Evolutionary conservation across 2,113 vertebrate genomes (phyloP), one percentile per base, ranked within the genome.

Genomic region (Scomber colias): DNA sequence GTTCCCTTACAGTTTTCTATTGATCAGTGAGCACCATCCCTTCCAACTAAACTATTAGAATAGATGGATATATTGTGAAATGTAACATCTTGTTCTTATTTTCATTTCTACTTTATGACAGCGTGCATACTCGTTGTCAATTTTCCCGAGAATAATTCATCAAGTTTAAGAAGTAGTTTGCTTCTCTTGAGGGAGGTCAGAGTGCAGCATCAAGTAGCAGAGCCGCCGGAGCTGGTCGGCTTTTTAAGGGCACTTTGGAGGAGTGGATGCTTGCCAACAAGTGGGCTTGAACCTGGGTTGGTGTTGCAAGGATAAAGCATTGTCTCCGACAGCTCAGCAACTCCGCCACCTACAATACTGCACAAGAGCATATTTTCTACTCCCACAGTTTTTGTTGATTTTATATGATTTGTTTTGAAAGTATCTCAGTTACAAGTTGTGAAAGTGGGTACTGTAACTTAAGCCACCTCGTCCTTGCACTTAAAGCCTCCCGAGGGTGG

Each of bases 261-360:
- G 56, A 56, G 48, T 69, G 27, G 64, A 35, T 17, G 50, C 17
- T 71, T 63, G 84, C 87, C 79, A 77, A 56, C 40, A 30, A 64
- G 77, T 90, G 65, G 77, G 80, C 24, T 73, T 30, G 46, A 74
- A 45, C 59, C 19, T 31, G 19, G 35, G 24, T 64, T 40, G 35
- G 7, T 40, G 35, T 35, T 9, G 30, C 61, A 55, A 63, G 53
- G 35, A 71, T 68, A 71, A 75, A 56, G 74, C 69, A 40, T 81
- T 24, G 67, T 71, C 67, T 77, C 68, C 66, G 21, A 79, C 49
- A 56, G 46, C 30, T 68, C 3, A 16, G 67, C 56, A 53, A 24
- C 57, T 67, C 55, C 11, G 46, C 62, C 55, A 40, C 66, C 59
- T 75, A 57, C 67, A 48, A 7, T 46, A 6, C 31, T 63, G 50